Percentiles rank a stretch among this genome's conserved stretches.
These are phyloP conservation scores for Caenorhabditis briggsae DNA, from an alignment of 1,140 invertebrate species.

Conservation along the genomic window DNA sequence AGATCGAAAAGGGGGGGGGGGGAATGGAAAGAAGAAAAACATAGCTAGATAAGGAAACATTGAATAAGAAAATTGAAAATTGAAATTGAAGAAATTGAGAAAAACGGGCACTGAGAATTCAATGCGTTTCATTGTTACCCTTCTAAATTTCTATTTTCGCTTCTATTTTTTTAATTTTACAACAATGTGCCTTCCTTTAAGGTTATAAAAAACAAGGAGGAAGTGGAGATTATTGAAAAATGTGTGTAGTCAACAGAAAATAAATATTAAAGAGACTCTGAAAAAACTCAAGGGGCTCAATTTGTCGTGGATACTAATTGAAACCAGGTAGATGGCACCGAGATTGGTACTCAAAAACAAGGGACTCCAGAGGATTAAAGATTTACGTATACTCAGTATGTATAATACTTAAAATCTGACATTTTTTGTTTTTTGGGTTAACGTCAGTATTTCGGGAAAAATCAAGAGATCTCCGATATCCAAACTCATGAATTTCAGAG, in stretches of 20 bases:
- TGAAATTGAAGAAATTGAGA: not conserved
- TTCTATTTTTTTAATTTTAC: constrained; percentile 9
- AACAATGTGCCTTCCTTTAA: not conserved
- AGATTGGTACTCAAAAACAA: constrained; percentile 4
- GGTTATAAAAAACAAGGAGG: not conserved
- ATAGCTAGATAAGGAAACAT: not conserved
- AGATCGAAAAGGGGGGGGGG: not conserved
- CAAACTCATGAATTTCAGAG: too few species aligned
- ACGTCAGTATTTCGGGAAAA: not conserved
- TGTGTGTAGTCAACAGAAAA: not conserved
- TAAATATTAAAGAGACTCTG: not conserved
- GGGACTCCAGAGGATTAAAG: too few species aligned
- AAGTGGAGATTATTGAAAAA: not conserved
- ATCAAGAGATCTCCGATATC: not conserved
- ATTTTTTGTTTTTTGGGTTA: too few species aligned
- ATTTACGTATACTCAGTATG: too few species aligned
- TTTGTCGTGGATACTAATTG: constrained; percentile 19
- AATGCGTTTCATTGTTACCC: not conserved
- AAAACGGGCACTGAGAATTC: not conserved
- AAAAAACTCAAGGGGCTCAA: not conserved
- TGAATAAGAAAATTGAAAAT: not conserved
- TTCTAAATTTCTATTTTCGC: not conserved
- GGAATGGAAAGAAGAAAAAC: not conserved
- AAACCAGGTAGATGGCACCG: not conserved
- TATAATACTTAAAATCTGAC: too few species aligned